These are phyloP conservation scores for Acipenser ruthenus DNA, from an alignment of 2,797 vertebrate genomes.

Conservation along the genomic window DNA sequence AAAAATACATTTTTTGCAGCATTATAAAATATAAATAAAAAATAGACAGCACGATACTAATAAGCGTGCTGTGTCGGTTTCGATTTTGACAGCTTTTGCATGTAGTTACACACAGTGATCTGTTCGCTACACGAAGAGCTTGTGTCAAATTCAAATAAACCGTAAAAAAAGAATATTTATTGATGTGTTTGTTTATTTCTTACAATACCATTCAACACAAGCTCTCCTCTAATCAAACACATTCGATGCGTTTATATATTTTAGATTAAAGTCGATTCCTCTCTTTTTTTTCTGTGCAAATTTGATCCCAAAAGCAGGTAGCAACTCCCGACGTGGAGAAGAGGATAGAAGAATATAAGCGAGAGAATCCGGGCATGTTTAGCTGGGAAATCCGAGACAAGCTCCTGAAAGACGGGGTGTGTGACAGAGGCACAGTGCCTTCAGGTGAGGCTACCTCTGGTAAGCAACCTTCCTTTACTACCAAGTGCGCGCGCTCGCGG, in stretches of 20 bases:
- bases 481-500: slow-evolving; percentile 10
- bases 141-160: no score
- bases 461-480: slow-evolving; percentile 60
- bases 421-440: slow-evolving; percentile 93
- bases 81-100: no score
- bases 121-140: no score
- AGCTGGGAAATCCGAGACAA: slow-evolving; percentile 98
- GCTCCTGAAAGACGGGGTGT: slow-evolving; percentile 93
- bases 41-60: no score
- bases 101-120: no score
- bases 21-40: no score
- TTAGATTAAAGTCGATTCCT: slow-evolving; percentile 15
- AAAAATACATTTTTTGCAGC: no score
- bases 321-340: slow-evolving; percentile 96
- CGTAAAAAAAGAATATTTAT: neutral
- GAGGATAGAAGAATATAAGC: slow-evolving; percentile 94
- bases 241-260: neutral
- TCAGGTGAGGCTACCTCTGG: slow-evolving; percentile 92
- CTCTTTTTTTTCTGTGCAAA: slow-evolving; percentile 6
- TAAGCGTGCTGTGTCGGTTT: no score
- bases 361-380: slow-evolving; percentile 95
- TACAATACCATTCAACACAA: neutral
- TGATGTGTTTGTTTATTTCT: neutral
- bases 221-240: neutral
- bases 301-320: slow-evolving; percentile 82